Evolutionary conservation across 37 sponge, comb jelly and placozoan species (phyloP).

Genomic region (Petrosia ficiformis): DNA sequence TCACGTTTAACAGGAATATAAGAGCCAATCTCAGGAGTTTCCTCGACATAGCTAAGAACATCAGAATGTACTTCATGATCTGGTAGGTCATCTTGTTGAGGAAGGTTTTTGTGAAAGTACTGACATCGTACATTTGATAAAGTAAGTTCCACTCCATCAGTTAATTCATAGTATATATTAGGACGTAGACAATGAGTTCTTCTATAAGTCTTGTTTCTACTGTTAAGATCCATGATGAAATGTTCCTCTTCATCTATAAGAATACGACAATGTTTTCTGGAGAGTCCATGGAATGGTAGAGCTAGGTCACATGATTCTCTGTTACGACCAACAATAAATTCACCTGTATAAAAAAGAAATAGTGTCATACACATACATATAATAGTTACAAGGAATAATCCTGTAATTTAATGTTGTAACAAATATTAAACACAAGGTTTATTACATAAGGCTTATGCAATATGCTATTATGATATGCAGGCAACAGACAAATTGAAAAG

Average conservation of each 20-base stretch:
- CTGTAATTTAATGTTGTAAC: too few species aligned
- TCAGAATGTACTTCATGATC: neutral
- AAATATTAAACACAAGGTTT: too few species aligned
- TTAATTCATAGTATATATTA: conserved; percentile 67
- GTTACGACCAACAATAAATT: conserved; percentile 16
- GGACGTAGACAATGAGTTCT: conserved; percentile 43
- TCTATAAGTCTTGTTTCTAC: conserved; percentile 65
- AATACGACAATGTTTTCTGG: conserved; percentile 45
- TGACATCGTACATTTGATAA: conserved; percentile 49
- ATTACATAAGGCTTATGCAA: too few species aligned
- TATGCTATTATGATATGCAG: too few species aligned
- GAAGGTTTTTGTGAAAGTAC: too few species aligned
- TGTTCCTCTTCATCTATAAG: conserved; percentile 58
- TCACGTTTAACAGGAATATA: neutral
- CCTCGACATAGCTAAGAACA: neutral
- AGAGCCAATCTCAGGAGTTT: neutral
- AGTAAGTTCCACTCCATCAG: conserved; percentile 38
- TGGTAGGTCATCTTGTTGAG: too few species aligned
- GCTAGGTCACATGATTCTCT: too few species aligned
- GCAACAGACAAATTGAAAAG: too few species aligned
- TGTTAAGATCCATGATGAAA: conserved; percentile 58
- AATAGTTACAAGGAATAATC: too few species aligned
- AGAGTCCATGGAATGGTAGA: conserved; percentile 15
- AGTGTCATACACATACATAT: too few species aligned
- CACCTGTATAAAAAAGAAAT: conserved; percentile 30